phyloP scores from a whole-genome alignment of 2,113 vertebrate species.

The Planiliza haematocheilus region DNA sequence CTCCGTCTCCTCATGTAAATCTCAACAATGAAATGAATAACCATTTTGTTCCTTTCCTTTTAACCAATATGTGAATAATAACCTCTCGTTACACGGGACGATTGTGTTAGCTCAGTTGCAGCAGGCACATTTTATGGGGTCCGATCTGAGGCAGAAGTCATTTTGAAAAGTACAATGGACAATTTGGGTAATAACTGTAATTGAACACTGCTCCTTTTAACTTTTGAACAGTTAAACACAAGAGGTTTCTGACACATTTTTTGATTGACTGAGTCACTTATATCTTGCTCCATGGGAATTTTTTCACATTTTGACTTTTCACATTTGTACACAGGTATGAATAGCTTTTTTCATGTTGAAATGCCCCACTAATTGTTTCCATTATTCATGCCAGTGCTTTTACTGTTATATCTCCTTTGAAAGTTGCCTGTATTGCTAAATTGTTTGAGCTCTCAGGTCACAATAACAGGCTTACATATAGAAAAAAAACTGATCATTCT shows the following conservation, averaged over 20 bases:
- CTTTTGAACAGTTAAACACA: no score
- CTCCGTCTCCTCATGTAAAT: neutral
- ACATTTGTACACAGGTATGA: no score
- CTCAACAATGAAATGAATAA: neutral
- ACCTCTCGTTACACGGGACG: neutral
- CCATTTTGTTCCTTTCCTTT: neutral
- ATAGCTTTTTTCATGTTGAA: no score
- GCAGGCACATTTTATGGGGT: neutral
- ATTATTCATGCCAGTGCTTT: no score
- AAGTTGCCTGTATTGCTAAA: no score
- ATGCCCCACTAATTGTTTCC: no score
- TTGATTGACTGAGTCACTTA: neutral
- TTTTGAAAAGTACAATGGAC: neutral
- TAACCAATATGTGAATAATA: neutral
- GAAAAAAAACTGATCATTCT: neutral
- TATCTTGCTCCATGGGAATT: neutral
- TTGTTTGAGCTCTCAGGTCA: no score
- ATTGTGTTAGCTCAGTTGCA: neutral
- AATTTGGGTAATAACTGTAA: neutral
- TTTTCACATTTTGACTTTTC: no score
- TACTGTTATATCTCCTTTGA: no score
- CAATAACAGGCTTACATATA: neutral
- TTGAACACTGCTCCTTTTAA: no score
- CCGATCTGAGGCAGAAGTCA: neutral
- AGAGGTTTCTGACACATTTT: neutral